Evolutionary conservation across 2,888 invertebrate species (phyloP), one percentile per base, ranked within the genome.

Genomic region (Cyaniris semiargus): DNA sequence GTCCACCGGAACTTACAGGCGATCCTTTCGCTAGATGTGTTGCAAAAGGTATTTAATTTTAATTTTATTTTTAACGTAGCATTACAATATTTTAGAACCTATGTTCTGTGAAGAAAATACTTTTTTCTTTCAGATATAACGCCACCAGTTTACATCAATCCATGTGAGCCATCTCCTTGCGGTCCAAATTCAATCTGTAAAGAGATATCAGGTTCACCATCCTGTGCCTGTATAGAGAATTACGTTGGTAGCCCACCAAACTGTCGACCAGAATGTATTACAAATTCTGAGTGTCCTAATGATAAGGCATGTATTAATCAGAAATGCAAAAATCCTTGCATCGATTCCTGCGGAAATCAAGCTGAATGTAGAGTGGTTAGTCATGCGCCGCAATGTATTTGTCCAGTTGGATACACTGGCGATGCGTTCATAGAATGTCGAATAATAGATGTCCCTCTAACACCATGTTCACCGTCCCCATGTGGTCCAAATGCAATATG

Each of bases 401-500:
- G 98, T 85, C 90, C 94, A 75, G 84, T 91, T 78, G 95, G 95
- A 78, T 96, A 92, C 80, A 94, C 95, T 27, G 96, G 96, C 78
- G 95, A 96, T 89, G 95, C 96, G 34, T 96, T 96, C 83, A 92
- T 93, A 72, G 93, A 92, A 80, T 96, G 95, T 87, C 86, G 84
- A 82, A 87, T 91, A 44, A 82, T 89, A 34, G 89, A 94, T 79
- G 86, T 93, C 10, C 94, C 95, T 84, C 88, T 94, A 77, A 92
- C 93, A 78, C 97, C 95, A 76, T 96, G 96, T 84, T 92, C 94
- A 31, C 96, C 96, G 21, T 96, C 96, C 60, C 96, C 96, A 0
- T 97, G 97, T 86, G 97, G 97, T 18, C 89, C 96, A 7, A 96
- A 97, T 84, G 96, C 97, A n/a, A 86, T 95, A 82, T 97, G 97